Evolutionary conservation across 2,888 invertebrate genomes (phyloP), one percentile per base, ranked within the genome.

Genomic region (Sicus ferrugineus): DNA sequence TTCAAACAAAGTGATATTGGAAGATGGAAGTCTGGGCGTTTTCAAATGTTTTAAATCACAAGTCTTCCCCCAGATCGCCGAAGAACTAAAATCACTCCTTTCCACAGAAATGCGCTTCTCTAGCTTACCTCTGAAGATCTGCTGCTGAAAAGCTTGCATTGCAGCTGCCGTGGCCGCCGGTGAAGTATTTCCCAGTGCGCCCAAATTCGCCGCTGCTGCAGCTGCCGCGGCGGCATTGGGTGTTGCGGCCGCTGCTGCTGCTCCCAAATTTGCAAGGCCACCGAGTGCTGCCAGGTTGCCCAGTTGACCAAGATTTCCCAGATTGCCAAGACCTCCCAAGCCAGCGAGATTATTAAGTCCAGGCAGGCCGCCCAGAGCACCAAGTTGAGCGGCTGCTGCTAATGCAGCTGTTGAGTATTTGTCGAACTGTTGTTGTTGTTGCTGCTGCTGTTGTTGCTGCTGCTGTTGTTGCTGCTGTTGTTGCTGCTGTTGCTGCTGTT

Each of bases 91-190:
- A 46, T n/a, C 6, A n/a, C 14, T 46, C 19, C 28, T 34, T 30
- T 64, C n/a, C 28, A 58, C 1, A 46, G 14, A 46, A 7, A 38
- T 28, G 14, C 52, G 38, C 11, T 9, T 34, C 11, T 34, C 38
- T 34, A 26, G 77, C 81, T 77, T 79, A 92, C 94, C 93, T 89
- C 94, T 89, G 67, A 95, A 88, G 75, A 95, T 86, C 85, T 95
- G 94, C 78, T 94, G 94, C 77, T 94, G 94, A 74, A 94, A 84
- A 0, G 93, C 94, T 83, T 94, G 94, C 88, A 94, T 92, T 71
- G 93, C 91, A 48, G 93, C 92, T 9, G 90, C 90, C 72, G 86
- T 86, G 72, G 87, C 87, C 70, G 87, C 87, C 72, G 87, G 76
- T 30, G 84, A 81, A 23, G 81, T 77, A 68, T 81, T 84, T 26